Base-by-base conservation (phyloP, 2,888 invertebrate species). In the Drosophila quinaria region DNA sequence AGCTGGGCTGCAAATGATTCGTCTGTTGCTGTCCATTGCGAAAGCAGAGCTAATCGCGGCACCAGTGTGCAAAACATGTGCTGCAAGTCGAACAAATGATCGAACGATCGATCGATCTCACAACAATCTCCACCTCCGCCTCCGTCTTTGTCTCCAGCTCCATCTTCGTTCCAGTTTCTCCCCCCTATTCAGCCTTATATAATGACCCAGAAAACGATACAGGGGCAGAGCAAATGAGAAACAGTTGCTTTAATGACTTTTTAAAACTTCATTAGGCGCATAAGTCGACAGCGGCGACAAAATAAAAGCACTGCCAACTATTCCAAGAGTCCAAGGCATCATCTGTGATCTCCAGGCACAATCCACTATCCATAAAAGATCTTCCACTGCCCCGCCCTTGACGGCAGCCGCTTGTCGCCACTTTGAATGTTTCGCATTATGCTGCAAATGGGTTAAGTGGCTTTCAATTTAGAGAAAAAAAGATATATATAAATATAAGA, bases 381-480 rank as follows among this genome's bases (percentile, higher is more conserved):
- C 15, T 35, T 17, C 44, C 10, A 17, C 11, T 37, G 3, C 49
- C 33, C 31, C 52, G 22, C 60, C 49, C 67, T 75, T 49, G 44
- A 25, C 44, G 37, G 47, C 71, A 37, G 51, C 31, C 39, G 52
- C 42, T 44, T 79, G 77, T 81, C 71, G 76, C 67, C 39, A 41
- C 44, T 68, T 59, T 58, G 59, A 74, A 70, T 89, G 82, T 77
- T 89, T 84, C 70, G 85, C 88, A 81, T 81, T 85, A 79, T 89
- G 77, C 83, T 61, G 55, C 55, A 89, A 85, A 82, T 85, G 83
- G 85, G 85, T 87, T 85, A 85, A 85, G 89, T 85, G 89, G 68
- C 73, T 87, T 80, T 89, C 82, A 85, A 82, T 80, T 74, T 70
- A 62, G 67, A 89, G 47, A 69, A 54, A 49, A 35, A 39, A 2